These are phyloP conservation scores for Eulithis prunata DNA, from an alignment of 2,888 invertebrate species.

Conservation along the genomic window DNA sequence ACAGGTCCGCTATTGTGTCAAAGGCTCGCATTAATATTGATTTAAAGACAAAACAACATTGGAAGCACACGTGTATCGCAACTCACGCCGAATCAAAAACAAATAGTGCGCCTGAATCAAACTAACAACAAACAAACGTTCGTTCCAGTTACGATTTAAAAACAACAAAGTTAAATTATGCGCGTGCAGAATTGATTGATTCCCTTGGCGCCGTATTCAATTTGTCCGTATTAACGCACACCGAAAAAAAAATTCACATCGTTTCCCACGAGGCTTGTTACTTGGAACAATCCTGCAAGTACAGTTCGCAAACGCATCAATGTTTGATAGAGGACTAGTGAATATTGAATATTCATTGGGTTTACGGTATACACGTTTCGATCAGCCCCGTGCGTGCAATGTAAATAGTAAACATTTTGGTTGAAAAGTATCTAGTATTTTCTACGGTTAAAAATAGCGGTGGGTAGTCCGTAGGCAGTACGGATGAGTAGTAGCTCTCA, in stretches of 20 bases:
- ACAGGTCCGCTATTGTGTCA: conserved; percentile 28
- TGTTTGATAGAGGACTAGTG: conserved; percentile 49
- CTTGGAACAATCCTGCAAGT: conserved; percentile 55
- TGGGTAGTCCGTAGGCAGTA: conserved; percentile 43
- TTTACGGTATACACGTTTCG: conserved; percentile 44
- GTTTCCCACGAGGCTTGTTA: conserved; percentile 54
- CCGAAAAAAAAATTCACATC: conserved; percentile 41
- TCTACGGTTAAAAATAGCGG: conserved; percentile 50
- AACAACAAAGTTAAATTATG: conserved; percentile 31
- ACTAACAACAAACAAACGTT: conserved; percentile 37
- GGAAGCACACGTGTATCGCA: conserved; percentile 21
- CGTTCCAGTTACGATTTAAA: conserved; percentile 27
- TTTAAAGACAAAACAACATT: conserved; percentile 31
- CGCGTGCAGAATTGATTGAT: conserved; percentile 34
- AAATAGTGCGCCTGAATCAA: conserved; percentile 30
- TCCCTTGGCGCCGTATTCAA: conserved; percentile 38
- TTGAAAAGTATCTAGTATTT: conserved; percentile 51
- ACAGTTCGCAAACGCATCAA: conserved; percentile 61
- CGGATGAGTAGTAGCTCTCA: conserved; percentile 55
- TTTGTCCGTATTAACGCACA: conserved; percentile 44
- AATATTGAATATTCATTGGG: conserved; percentile 43
- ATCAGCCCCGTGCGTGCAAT: conserved; percentile 56
- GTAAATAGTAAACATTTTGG: conserved; percentile 61
- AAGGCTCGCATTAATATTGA: conserved; percentile 32
- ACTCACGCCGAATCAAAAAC: conserved; percentile 32